Conservation (phyloP, 2,888 invertebrate genomes). For the Dendrolimus pini region DNA sequence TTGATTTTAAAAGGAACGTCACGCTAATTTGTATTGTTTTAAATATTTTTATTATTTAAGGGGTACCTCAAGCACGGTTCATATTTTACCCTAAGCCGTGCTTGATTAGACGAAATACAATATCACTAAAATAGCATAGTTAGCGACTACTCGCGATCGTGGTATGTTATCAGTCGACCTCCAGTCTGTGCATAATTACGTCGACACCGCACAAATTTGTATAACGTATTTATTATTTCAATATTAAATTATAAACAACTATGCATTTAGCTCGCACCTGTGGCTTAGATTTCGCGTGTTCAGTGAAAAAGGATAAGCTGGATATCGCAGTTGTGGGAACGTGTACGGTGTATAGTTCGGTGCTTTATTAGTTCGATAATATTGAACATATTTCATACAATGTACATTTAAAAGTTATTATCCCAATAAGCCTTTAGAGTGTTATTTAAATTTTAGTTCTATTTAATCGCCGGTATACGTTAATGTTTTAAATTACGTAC, state of each 20-base stretch:
- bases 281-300: background rate
- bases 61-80: no score
- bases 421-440: no score
- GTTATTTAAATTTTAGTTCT: no score
- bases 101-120: no score
- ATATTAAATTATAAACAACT: background rate
- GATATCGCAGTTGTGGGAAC: background rate
- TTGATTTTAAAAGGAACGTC: no score
- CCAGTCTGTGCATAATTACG: background rate
- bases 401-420: no score
- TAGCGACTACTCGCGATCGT: background rate
- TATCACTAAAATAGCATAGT: background rate
- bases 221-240: background rate
- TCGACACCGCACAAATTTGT: background rate
- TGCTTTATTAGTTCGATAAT: background rate
- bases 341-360: background rate
- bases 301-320: background rate
- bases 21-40: no score
- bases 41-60: no score
- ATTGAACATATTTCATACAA: no score
- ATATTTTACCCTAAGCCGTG: no score
- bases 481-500: no score
- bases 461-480: no score
- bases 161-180: background rate
- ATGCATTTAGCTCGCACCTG: background rate